Evolutionary conservation across 1,140 invertebrate genomes (phyloP).

Genomic region (Pseudomyrmex dendroicus): DNA sequence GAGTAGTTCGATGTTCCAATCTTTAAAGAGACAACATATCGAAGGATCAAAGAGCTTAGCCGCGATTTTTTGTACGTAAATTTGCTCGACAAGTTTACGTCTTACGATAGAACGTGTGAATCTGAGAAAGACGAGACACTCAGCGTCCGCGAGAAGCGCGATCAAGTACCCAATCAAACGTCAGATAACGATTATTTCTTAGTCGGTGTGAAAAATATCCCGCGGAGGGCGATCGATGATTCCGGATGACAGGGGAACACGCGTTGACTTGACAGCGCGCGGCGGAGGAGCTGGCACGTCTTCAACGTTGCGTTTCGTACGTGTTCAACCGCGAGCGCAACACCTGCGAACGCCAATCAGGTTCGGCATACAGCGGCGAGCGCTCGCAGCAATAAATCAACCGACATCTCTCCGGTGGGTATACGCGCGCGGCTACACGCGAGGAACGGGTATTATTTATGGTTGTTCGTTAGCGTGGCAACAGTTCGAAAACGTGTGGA

Average conservation of each 20-base stretch:
- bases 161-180: slow-evolving; percentile 20
- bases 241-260: slow-evolving; percentile 63
- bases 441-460: slow-evolving; percentile 75
- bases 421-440: slow-evolving; percentile 24
- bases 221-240: slow-evolving; percentile 63
- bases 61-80: no score
- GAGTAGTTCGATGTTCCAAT: no score
- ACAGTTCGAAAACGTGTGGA: slow-evolving; percentile 72
- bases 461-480: slow-evolving; percentile 77
- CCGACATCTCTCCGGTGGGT: slow-evolving; percentile 72
- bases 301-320: no score
- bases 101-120: no score
- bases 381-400: slow-evolving; percentile 77
- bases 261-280: slow-evolving; percentile 63
- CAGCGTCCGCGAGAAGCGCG: neutral
- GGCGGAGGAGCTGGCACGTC: slow-evolving; percentile 37
- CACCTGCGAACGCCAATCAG: slow-evolving; percentile 79
- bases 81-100: no score
- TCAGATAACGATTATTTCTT: slow-evolving; percentile 49
- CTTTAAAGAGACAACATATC: no score
- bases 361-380: slow-evolving; percentile 63
- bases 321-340: slow-evolving; percentile 49
- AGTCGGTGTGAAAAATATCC: slow-evolving; percentile 46
- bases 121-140: neutral
- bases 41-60: no score